Conservation (phyloP, 2,113 vertebrate species). For the Delphinapterus leucas region DNA sequence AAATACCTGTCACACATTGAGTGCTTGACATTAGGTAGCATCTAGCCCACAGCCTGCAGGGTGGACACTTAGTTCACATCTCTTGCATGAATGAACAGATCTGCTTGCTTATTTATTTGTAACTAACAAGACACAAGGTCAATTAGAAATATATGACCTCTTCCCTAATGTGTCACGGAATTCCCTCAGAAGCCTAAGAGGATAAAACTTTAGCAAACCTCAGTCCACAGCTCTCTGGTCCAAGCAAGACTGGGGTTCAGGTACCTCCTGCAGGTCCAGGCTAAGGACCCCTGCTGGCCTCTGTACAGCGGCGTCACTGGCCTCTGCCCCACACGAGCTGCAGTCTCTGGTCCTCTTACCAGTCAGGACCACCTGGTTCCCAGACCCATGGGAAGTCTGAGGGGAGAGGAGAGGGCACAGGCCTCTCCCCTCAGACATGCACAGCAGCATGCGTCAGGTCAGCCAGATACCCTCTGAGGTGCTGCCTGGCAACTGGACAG, state of each 20-base stretch:
- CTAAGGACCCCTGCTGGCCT: not conserved
- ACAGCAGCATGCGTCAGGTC: not conserved
- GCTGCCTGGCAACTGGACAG: not conserved
- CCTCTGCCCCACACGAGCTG: not conserved
- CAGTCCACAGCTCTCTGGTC: not conserved
- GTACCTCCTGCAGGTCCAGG: not conserved
- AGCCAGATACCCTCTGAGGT: not conserved
- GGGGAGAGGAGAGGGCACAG: not conserved
- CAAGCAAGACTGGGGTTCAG: not conserved
- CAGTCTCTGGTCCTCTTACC: not conserved
- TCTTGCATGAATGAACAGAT: not conserved
- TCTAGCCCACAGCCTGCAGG: not conserved
- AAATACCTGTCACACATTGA: not conserved
- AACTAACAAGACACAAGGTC: not conserved
- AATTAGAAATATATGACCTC: not conserved
- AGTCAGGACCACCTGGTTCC: not conserved
- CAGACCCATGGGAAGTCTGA: not conserved
- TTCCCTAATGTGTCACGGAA: not conserved
- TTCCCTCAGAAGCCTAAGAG: not conserved
- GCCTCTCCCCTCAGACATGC: not conserved
- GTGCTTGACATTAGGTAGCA: not conserved
- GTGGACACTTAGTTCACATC: not conserved
- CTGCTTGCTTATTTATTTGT: not conserved
- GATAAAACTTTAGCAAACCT: not conserved
- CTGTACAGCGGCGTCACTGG: not conserved